Evolutionary conservation across 2,797 vertebrate genomes (phyloP), one percentile per base, ranked within the genome.

Genomic region (Darevskia mixta): DNA sequence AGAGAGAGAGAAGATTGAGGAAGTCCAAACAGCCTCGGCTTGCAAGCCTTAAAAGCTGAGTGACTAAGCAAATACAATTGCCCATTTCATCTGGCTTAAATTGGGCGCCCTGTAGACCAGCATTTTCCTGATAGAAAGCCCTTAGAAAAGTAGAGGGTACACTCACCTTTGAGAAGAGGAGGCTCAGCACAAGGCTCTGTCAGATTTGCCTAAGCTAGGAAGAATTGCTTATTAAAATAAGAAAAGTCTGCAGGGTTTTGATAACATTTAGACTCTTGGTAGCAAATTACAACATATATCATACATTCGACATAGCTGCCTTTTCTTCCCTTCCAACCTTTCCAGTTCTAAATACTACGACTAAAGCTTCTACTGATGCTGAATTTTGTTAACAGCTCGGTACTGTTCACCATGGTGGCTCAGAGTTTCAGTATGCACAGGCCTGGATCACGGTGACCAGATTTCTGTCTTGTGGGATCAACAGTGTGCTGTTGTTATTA

Each of bases 221-320:
- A 80, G 77, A 23, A 73, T 7, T 8, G 38, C 72, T 0, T 78
- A 84, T 69, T 88, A 77, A 55, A 89, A 35, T 0, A 91, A 49
- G 87, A 20, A 32, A 15, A 77, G 1, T 43, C 13, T 87, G 55
- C 3, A 64, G 86, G 77, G 0, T n/a, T 75, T 90, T 88, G 32
- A 66, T 72, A 93, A 75, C 1, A 4, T n/a, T 86, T 86, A 89
- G 73, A 82, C 11, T 58, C 29, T 83, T 89, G 86, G 49, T 85
- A 72, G 73, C 6, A 17, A 83, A 83, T 15, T n/a, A 71, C 4
- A 88, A 61, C 45, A 82, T 45, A 82, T 32, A 71, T 89, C 84
- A 89, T 69, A 61, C 49, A 4, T 49, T 58, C 61, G 79, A 58
- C 32, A 20, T 82, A 69, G 72, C 64, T 78, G 72, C 73, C 27